Evolutionary conservation across 1,140 invertebrate species (phyloP), one percentile per base, ranked within the genome.

Genomic region (Heliothis virescens): DNA sequence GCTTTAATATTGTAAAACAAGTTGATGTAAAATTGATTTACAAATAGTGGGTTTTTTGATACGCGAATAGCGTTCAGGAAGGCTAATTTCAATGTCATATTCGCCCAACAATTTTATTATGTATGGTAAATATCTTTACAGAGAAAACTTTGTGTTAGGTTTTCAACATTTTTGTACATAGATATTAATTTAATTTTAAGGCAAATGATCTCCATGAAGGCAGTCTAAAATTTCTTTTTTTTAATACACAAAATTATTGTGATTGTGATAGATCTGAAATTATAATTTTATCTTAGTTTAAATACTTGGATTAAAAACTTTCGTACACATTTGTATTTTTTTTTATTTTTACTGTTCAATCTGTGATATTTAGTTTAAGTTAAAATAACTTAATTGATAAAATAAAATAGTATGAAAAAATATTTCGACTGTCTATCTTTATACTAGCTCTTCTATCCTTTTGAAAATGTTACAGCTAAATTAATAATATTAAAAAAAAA

Each of bases 231-330:
- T 21, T 67, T 3, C 9, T 41, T 9, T 41, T 41, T 41, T 41
- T 41, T 5, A 52, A 18, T 26, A 53, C 67, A 71, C 47, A 71
- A 41, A 63, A 52, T 62, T 52, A 52, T 52, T 71, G 18, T 71
- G 21, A 71, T 53, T 71, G 67, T 71, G 67, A 71, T 71, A 71
- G 48, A 71, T 52, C 47, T 52, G 67, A 71, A 71, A 71, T 71
- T 71, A 71, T 52, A 29, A 29, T 71, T 29, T 52, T 21, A 29
- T 12, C 12, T 7, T 48, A 48, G 34, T 5, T 18, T 16, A 47
- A 34, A 48, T 18, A 26, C 12, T 26, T 26, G 21, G 4, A 18
- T 69, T 50, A 50, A 50, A 67, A 50, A 26, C 10, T 15, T 71
- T 26, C 5, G 48, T 52, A 29, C 48, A 71, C 18, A 53, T 50